Percentiles rank a stretch among this genome's conserved stretches.
Conservation (phyloP, 2,888 invertebrate species). For the Drosophila testacea region DNA sequence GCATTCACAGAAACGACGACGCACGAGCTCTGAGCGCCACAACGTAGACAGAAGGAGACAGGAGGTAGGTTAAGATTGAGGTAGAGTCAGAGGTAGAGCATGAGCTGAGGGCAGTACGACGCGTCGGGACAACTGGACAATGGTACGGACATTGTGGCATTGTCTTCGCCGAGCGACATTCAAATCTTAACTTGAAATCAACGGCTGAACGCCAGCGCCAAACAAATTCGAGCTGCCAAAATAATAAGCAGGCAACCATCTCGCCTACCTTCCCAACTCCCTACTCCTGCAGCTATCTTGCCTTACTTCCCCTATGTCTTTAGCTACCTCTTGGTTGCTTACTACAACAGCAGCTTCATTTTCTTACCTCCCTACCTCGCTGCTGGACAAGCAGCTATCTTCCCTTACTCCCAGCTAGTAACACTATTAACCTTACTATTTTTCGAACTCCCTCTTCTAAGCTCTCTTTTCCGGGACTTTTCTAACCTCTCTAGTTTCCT, state of each 20-base stretch:
- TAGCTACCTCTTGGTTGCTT: neutral
- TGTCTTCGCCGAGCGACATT: conserved; percentile 75
- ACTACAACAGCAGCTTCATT: neutral
- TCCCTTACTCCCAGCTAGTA: neutral
- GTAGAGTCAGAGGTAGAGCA: neutral
- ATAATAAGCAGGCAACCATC: conserved; percentile 68
- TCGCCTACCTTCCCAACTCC: neutral
- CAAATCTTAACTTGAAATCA: conserved; percentile 85
- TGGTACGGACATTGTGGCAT: conserved; percentile 44
- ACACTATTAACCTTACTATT: too few species aligned
- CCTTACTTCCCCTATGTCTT: neutral
- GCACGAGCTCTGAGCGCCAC: conserved; percentile 59
- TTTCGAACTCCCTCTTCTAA: too few species aligned
- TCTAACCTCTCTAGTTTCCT: neutral
- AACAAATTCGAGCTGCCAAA: conserved; percentile 82
- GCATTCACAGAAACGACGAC: conserved; percentile 52
- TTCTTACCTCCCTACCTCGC: neutral
- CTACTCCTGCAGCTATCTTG: too few species aligned
- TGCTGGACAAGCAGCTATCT: neutral
- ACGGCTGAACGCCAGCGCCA: conserved; percentile 65
- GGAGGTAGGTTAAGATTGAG: too few species aligned
- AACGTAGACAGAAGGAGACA: conserved; percentile 10
- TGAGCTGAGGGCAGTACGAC: neutral
- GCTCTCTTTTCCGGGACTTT: too few species aligned
- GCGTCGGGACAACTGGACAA: conserved; percentile 3